These are phyloP conservation scores for Myrmophylax atrothorax DNA, from an alignment of 2,113 vertebrate genomes.

Conservation along the genomic window DNA sequence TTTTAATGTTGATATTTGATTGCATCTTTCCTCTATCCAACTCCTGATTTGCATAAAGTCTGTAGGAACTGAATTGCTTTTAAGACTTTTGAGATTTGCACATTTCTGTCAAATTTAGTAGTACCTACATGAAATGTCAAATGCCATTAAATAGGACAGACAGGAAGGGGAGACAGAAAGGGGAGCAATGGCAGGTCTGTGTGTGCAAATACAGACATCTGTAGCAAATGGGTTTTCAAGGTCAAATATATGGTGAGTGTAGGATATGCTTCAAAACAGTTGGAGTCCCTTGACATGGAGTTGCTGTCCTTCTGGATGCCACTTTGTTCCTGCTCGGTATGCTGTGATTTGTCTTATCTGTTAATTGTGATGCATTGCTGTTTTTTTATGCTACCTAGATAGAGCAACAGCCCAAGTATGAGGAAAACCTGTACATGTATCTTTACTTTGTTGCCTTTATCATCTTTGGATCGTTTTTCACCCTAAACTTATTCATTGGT, in stretches of 20 bases:
- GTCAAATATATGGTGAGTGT: background rate
- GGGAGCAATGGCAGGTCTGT: background rate
- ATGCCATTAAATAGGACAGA: background rate
- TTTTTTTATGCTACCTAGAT: conserved; percentile 70
- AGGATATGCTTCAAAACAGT: background rate
- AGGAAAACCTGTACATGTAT: conserved; percentile 87
- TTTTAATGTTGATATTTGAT: background rate
- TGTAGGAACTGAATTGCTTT: background rate
- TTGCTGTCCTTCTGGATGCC: background rate
- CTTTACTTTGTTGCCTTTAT: conserved; percentile 96
- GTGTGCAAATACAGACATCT: background rate
- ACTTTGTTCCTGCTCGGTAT: background rate
- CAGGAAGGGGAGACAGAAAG: background rate
- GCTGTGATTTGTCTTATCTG: background rate
- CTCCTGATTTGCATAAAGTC: background rate
- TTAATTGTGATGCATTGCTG: conserved; percentile 1
- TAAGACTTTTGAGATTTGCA: background rate
- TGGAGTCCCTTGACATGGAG: background rate
- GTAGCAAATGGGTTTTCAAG: background rate
- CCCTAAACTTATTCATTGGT: conserved; percentile 96
- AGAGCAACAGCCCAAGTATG: conserved; percentile 85
- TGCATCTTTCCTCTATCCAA: background rate
- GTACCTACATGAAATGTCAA: background rate
- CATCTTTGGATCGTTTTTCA: conserved; percentile 96
- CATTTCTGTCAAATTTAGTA: background rate